Conservation (phyloP, 1,140 invertebrate species). For the Centruroides sculpturatus region DNA sequence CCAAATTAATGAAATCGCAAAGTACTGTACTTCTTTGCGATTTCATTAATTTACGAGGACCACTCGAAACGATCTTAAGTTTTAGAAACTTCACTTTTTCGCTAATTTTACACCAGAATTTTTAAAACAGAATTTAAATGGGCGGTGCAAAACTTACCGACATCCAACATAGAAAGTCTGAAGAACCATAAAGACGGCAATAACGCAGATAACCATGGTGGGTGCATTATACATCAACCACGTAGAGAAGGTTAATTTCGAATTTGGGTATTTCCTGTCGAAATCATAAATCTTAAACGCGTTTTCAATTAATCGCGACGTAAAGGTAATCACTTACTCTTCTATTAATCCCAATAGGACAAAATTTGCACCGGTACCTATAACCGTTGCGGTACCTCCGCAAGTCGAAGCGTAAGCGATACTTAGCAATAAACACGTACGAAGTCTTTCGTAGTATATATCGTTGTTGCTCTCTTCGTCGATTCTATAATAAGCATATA, state of each 20-base stretch:
- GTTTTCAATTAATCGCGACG: background rate
- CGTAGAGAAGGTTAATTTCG: conserved; percentile 47
- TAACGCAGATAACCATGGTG: conserved; percentile 50
- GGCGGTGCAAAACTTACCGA: background rate
- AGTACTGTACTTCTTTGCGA: too few species aligned
- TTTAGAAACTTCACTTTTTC: too few species aligned
- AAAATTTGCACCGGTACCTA: conserved; percentile 74
- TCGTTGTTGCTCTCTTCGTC: conserved; percentile 10
- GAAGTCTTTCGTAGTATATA: conserved; percentile 13
- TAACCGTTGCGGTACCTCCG: conserved; percentile 68
- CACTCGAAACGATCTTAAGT: too few species aligned
- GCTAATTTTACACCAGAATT: too few species aligned
- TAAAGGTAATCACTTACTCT: conserved; percentile 30
- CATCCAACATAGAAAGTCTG: background rate
- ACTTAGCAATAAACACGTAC: conserved; percentile 27
- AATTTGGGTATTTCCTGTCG: background rate
- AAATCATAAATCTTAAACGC: background rate
- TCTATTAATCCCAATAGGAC: conserved; percentile 62
- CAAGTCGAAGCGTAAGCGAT: conserved; percentile 63
- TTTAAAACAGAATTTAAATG: too few species aligned
- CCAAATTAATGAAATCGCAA: too few species aligned
- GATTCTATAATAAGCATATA: too few species aligned
- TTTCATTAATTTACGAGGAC: too few species aligned
- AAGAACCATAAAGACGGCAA: background rate
- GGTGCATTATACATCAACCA: conserved; percentile 54